phyloP scores from a whole-genome alignment of 2,888 invertebrate genomes.

The Blastobasis lacticolella region DNA sequence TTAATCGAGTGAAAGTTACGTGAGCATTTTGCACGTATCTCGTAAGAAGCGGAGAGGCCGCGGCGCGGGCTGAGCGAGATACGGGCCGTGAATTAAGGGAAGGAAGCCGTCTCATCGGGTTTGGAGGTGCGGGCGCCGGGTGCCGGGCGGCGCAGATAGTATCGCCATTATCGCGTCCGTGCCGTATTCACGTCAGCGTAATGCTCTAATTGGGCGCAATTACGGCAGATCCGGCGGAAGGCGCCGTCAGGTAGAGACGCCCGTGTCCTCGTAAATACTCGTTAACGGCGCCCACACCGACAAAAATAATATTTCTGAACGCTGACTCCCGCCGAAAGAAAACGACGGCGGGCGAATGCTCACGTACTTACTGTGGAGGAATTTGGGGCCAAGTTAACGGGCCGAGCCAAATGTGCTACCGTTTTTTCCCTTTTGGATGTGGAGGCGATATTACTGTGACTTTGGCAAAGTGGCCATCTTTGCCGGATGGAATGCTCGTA shows the following conservation, averaged over 20 bases:
- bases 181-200: slow-evolving; percentile 72
- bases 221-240: slow-evolving; percentile 63
- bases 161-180: slow-evolving; percentile 66
- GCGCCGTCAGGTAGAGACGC: slow-evolving; percentile 62
- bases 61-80: slow-evolving; percentile 44
- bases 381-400: slow-evolving; percentile 55
- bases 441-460: slow-evolving; percentile 45
- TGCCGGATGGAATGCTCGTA: neutral
- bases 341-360: slow-evolving; percentile 45
- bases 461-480: slow-evolving; percentile 20
- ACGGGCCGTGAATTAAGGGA: slow-evolving; percentile 58
- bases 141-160: slow-evolving; percentile 46
- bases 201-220: slow-evolving; percentile 73
- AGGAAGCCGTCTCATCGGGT: slow-evolving; percentile 52
- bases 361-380: slow-evolving; percentile 51
- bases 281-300: slow-evolving; percentile 60
- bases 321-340: slow-evolving; percentile 52
- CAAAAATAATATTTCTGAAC: slow-evolving; percentile 68
- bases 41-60: slow-evolving; percentile 48
- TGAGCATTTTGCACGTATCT: slow-evolving; percentile 52
- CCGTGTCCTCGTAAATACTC: slow-evolving; percentile 69
- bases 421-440: slow-evolving; percentile 40
- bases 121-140: slow-evolving; percentile 24
- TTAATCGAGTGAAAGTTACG: slow-evolving; percentile 67
- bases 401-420: slow-evolving; percentile 41